phyloP scores from a whole-genome alignment of 1,140 invertebrate species.

The honey bee (Apis mellifera) region Amel_HAv3.1 CM009944.2:8240501-8241000 shows the following conservation, averaged over 20 bases:
- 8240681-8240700: slow-evolving; percentile 77
- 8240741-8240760: slow-evolving; percentile 76
- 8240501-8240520: slow-evolving; percentile 70
- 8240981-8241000: slow-evolving; percentile 75
- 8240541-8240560: slow-evolving; percentile 67
- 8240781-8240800: slow-evolving; percentile 76
- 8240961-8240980: slow-evolving; percentile 56
- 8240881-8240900: slow-evolving; percentile 90
- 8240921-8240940: background rate
- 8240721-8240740: slow-evolving; percentile 74
- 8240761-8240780: slow-evolving; percentile 79
- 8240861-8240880: slow-evolving; percentile 76
- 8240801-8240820: slow-evolving; percentile 59
- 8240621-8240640: slow-evolving; percentile 54
- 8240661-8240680: slow-evolving; percentile 74
- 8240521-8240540: slow-evolving; percentile 64
- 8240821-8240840: slow-evolving; percentile 69
- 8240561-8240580: slow-evolving; percentile 75
- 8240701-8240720: slow-evolving; percentile 80
- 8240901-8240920: slow-evolving; percentile 81
- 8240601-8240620: slow-evolving; percentile 58
- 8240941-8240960: background rate
- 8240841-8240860: slow-evolving; percentile 72
- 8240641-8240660: slow-evolving; percentile 59
- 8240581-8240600: slow-evolving; percentile 73